phyloP scores from a whole-genome alignment of 2,797 vertebrate species.

The Sphenodon punctatus region DNA sequence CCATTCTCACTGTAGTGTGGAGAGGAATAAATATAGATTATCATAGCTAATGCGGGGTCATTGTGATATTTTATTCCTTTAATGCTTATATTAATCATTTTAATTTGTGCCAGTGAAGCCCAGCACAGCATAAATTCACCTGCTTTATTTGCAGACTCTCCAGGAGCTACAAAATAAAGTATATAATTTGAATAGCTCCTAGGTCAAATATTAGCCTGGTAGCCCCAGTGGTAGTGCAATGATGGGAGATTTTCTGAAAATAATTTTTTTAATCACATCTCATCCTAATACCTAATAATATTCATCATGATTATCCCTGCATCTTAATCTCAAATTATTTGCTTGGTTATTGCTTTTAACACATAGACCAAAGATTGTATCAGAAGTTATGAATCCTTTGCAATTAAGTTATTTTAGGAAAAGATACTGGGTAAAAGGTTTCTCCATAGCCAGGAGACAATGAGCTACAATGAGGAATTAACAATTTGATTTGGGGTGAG shows the following conservation, averaged over 20 bases:
- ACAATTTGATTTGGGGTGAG: constrained; percentile 59
- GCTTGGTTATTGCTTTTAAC: constrained; percentile 55
- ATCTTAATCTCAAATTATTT: constrained; percentile 52
- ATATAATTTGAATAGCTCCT: not conserved
- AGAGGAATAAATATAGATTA: not conserved
- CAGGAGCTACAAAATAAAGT: not conserved
- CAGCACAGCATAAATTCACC: not conserved
- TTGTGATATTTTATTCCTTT: not conserved
- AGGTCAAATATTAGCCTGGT: not conserved
- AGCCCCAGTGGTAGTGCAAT: not conserved
- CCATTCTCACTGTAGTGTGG: not conserved
- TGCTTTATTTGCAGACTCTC: not conserved
- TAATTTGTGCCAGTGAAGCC: not conserved
- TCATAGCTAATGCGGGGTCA: not conserved
- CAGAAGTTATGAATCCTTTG: constrained; percentile 67
- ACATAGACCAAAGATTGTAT: constrained; percentile 60
- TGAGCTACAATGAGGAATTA: constrained; percentile 50
- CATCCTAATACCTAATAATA: constrained; percentile 1
- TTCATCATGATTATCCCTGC: constrained; percentile 44
- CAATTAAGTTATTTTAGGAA: constrained; percentile 62
- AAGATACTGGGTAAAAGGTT: constrained; percentile 55
- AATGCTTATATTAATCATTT: not conserved
- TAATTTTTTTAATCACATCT: constrained; percentile 16
- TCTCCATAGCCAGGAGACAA: constrained; percentile 58
- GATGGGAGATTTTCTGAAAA: not conserved